phyloP scores from a whole-genome alignment of 2,113 vertebrate genomes.

The Calidris pygmaea region DNA sequence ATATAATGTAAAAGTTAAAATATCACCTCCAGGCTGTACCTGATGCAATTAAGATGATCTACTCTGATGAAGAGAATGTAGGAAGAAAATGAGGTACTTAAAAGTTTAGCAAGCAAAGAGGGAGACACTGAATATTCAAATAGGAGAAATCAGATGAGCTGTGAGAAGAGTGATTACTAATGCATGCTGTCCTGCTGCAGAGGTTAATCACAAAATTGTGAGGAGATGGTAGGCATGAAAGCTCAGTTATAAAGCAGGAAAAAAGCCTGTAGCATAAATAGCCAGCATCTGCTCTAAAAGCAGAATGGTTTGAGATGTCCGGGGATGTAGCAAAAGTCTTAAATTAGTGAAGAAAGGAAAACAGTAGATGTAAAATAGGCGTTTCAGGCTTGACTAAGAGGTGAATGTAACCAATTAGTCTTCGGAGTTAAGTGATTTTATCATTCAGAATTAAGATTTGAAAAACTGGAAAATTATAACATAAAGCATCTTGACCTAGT shows the following conservation, averaged over 20 bases:
- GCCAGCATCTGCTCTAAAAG: not conserved
- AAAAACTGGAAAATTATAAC: not conserved
- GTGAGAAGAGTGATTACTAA: not conserved
- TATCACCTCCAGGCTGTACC: not conserved
- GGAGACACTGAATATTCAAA: not conserved
- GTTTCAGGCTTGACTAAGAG: not conserved
- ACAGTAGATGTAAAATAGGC: not conserved
- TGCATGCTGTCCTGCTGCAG: not conserved
- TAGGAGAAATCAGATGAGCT: not conserved
- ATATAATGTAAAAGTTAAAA: not conserved
- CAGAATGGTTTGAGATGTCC: not conserved
- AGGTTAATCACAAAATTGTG: not conserved
- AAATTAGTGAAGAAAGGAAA: not conserved
- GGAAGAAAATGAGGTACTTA: not conserved
- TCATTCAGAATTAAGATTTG: not conserved
- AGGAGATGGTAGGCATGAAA: not conserved
- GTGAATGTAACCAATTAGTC: not conserved
- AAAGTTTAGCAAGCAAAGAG: not conserved
- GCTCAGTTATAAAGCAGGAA: not conserved
- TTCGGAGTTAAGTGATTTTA: not conserved
- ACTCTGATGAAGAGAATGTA: not conserved
- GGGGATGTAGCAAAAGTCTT: not conserved
- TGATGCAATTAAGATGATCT: not conserved
- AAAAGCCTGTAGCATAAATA: not conserved
- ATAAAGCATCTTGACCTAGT: not conserved